Evolutionary conservation across 2,113 vertebrate species (phyloP), one percentile per base, ranked within the genome.

Genomic region (Pithys albifrons): DNA sequence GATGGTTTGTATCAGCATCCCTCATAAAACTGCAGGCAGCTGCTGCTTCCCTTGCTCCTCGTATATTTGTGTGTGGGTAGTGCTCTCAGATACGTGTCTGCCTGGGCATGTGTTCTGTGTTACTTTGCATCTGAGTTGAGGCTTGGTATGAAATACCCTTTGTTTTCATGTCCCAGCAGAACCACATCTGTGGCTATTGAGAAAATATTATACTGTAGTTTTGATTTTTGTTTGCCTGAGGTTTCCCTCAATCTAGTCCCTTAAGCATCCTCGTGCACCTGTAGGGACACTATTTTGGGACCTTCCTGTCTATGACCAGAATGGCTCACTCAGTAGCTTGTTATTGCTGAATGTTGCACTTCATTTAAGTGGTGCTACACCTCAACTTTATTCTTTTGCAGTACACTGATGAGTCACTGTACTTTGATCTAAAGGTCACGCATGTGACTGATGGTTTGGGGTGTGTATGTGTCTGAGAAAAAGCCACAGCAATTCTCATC

Each of bases 1-100:
- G 99, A 99, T 75, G 99, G 99, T 99, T 96, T 96, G 98, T 98
- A 78, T 91, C 66, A 18, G 19, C 25, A 9, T 70, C 9, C 33
- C 80, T 86, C 25, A 6, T 37, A 39, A 7, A 75, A 10, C 48
- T 70, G 43, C 54, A 48, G 41, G 35, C 61, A 64, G 49, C 49
- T 69, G 14, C 1, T 27, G 14, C 1, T 27, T 86, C 52, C 72
- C 33, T n/a, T 76, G 3, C 49, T 86, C 33, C 49, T 86, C 33
- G 0, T 57, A 1, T 31, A 1, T 67, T 11, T 73, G 19, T 35
- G 24, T 33, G 1, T 7, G 74, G 55, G 61, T 22, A 16, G 49
- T 33, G 37, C 65, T 57, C 39, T 87, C 33, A 10, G 66, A 61
- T 41, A 45, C 2, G 1, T 45, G 35, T 59, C 69, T 88, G 82